These are phyloP conservation scores for Scatophagus argus DNA, from an alignment of 2,113 vertebrate genomes.

Conservation along the genomic window DNA sequence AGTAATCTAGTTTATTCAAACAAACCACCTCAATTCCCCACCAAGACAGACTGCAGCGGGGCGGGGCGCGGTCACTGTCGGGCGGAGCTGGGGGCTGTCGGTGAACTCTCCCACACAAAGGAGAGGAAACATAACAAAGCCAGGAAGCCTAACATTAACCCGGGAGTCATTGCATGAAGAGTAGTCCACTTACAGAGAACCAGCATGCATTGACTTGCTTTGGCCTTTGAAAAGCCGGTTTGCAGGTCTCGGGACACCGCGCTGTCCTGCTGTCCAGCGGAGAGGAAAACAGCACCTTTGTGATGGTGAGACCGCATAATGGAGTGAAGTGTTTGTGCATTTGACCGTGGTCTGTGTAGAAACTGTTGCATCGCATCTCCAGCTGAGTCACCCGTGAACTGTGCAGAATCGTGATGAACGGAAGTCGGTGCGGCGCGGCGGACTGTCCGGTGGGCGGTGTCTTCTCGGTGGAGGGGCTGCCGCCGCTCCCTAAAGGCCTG, in stretches of 20 bases:
- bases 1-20: too few species aligned
- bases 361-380: not conserved
- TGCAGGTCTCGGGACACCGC: not conserved
- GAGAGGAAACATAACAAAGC: constrained; percentile 64
- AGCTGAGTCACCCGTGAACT: not conserved
- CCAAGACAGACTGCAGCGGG: constrained; percentile 10
- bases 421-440: constrained; percentile 50
- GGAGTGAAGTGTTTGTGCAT: not conserved
- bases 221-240: not conserved
- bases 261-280: not conserved
- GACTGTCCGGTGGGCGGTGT: constrained; percentile 63
- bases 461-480: constrained; percentile 80
- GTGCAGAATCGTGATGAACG: constrained; percentile 71
- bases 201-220: not conserved
- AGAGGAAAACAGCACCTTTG: not conserved
- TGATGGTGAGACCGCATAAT: not conserved
- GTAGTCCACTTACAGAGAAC: not conserved
- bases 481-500: constrained; percentile 85
- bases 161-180: not conserved
- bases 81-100: constrained; percentile 31
- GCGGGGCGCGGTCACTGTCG: not conserved
- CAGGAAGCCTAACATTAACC: constrained; percentile 30
- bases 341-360: not conserved
- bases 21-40: not conserved
- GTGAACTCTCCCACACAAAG: constrained; percentile 46